Evolutionary conservation across 2,888 invertebrate genomes (phyloP).

Genomic region (Uropetala carovei): DNA sequence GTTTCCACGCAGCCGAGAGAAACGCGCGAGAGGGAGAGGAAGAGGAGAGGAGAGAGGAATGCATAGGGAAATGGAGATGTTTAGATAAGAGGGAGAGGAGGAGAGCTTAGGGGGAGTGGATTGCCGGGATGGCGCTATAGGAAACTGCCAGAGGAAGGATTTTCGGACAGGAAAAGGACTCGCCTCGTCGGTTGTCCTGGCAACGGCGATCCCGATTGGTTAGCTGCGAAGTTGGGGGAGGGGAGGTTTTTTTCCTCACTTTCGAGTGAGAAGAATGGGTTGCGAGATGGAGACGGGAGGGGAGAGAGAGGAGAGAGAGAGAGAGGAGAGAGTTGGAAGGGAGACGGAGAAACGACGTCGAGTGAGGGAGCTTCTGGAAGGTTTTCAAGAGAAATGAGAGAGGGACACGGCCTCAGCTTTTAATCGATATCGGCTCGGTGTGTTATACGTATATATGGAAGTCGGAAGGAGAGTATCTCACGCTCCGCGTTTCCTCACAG

Average conservation of each 20-base stretch:
- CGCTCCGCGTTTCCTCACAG: background rate
- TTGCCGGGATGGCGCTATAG: background rate
- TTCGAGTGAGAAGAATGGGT: background rate
- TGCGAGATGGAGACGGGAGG: background rate
- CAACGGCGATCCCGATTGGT: background rate
- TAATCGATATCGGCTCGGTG: background rate
- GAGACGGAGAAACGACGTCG: background rate
- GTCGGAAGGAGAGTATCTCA: background rate
- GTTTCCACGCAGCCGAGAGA: too few relatives aligned
- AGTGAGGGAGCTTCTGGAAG: background rate
- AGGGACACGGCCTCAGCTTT: background rate
- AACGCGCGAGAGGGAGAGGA: too few relatives aligned
- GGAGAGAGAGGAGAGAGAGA: background rate
- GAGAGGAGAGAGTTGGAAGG: background rate
- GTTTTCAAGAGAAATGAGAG: background rate
- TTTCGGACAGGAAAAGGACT: background rate
- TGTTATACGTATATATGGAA: background rate
- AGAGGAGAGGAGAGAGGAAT: background rate
- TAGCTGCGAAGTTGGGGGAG: background rate
- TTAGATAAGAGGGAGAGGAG: background rate
- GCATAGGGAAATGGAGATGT: background rate
- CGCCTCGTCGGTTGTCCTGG: background rate
- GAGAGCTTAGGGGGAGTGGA: background rate
- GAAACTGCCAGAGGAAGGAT: background rate
- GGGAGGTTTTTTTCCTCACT: background rate